These are phyloP conservation scores for Bergia puertoricense DNA, from an alignment of 92 coral and sea anemone species.

Conservation along the genomic window DNA sequence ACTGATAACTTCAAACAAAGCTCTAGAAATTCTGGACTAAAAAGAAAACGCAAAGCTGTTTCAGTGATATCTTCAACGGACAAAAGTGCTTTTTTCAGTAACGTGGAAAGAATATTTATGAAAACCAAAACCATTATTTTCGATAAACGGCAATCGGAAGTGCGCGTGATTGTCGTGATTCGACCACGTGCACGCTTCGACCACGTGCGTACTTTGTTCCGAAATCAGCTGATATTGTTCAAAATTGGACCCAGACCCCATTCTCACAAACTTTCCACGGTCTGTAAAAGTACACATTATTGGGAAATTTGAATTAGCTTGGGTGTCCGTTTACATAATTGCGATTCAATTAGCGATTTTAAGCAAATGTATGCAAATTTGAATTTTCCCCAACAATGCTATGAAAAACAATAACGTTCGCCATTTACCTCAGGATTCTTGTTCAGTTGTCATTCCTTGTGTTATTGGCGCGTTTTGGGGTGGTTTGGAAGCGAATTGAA, in stretches of 20 bases:
- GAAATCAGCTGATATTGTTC: neutral
- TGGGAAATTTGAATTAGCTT: too few relatives aligned
- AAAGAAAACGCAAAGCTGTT: slow-evolving; percentile 4
- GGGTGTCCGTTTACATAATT: too few relatives aligned
- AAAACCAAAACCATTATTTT: slow-evolving; percentile 12
- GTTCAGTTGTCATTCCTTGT: too few relatives aligned
- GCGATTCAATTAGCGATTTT: too few relatives aligned
- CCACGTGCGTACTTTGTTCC: neutral
- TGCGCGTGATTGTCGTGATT: neutral
- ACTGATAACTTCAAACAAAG: neutral
- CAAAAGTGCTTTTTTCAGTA: slow-evolving; percentile 8
- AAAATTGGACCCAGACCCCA: neutral
- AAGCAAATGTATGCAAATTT: too few relatives aligned
- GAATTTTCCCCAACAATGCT: too few relatives aligned
- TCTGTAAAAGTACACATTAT: too few relatives aligned
- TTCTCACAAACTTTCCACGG: too few relatives aligned
- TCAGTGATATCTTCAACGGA: slow-evolving; percentile 20
- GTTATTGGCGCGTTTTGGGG: too few relatives aligned
- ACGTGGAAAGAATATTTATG: slow-evolving; percentile 10
- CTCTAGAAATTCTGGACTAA: slow-evolving; percentile 6
- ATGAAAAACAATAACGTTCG: too few relatives aligned
- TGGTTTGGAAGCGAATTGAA: too few relatives aligned
- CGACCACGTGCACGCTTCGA: neutral
- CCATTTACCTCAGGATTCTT: too few relatives aligned
- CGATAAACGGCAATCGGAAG: neutral